Evolutionary conservation across 37 sponge, comb jelly and placozoan genomes (phyloP).

Genomic region (Aphrocallistes beatrix): DNA sequence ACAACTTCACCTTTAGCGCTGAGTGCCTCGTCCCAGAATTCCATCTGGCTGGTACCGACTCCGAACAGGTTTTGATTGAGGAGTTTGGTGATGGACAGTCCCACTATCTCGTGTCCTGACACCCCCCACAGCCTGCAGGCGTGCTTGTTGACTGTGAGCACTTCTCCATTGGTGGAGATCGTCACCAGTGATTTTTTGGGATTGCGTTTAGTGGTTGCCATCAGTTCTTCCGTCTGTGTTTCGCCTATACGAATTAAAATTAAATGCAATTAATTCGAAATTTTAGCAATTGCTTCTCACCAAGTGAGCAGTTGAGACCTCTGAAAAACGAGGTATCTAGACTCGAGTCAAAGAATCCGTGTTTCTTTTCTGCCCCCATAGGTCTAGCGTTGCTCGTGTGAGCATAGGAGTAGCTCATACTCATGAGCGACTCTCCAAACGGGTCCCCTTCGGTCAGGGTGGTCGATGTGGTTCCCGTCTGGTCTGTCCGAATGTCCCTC

Average conservation of each 20-base stretch:
- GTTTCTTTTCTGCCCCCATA: not conserved
- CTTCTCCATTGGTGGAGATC: conserved; percentile 46
- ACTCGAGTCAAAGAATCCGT: not conserved
- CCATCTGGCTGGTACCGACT: conserved; percentile 34
- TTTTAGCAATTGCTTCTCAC: not conserved
- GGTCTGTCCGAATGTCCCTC: not conserved
- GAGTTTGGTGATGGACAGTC: conserved; percentile 52
- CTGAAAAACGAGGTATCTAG: not conserved
- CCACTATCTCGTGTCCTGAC: conserved; percentile 40
- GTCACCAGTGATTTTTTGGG: conserved; percentile 87
- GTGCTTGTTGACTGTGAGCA: conserved; percentile 61
- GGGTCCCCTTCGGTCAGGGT: not conserved
- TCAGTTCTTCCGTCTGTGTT: conserved; percentile 29
- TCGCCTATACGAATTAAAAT: too few relatives aligned
- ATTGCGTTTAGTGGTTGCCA: conserved; percentile 58
- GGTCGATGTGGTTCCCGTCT: not conserved
- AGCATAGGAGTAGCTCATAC: not conserved
- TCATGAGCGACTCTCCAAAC: conserved; percentile 10
- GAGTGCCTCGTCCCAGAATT: conserved; percentile 64
- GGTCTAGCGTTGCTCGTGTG: not conserved
- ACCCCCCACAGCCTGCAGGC: conserved; percentile 74
- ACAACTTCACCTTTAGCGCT: conserved; percentile 48
- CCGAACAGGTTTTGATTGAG: conserved; percentile 49
- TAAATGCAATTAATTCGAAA: too few relatives aligned
- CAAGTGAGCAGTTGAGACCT: not conserved